phyloP scores from a whole-genome alignment of 2,797 vertebrate species.

The Pelobates cultripes region DNA sequence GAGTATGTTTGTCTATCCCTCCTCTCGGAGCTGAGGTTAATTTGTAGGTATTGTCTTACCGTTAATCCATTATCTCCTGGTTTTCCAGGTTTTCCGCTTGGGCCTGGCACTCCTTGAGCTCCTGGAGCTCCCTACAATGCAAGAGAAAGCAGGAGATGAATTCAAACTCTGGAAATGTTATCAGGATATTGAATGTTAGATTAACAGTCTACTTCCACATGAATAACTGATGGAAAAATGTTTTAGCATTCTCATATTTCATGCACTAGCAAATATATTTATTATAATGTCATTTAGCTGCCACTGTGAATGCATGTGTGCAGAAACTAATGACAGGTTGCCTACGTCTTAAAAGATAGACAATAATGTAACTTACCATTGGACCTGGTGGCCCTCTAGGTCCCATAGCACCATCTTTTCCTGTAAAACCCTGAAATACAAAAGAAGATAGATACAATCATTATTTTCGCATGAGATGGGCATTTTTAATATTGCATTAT shows the following conservation, averaged over 20 bases:
- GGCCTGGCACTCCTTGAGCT: constrained; percentile 84
- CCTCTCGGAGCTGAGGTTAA: not conserved
- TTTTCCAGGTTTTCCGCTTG: constrained; percentile 86
- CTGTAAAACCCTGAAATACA: constrained; percentile 84
- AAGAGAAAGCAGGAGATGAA: constrained; percentile 31
- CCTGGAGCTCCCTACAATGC: constrained; percentile 85
- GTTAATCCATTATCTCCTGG: constrained; percentile 82
- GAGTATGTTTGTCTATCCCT: not conserved
- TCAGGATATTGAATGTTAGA: constrained; percentile 28
- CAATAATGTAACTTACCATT: constrained; percentile 74
- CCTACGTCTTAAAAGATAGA: not conserved
- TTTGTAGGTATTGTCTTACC: constrained; percentile 73
- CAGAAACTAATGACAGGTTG: not conserved
- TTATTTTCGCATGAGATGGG: no score
- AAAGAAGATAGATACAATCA: not conserved
- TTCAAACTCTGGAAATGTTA: constrained; percentile 21
- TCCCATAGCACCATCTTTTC: constrained; percentile 89
- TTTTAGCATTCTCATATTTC: constrained; percentile 35
- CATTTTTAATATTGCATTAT: no score
- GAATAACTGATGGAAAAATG: constrained; percentile 21
- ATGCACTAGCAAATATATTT: constrained; percentile 12
- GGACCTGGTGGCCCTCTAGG: constrained; percentile 87
- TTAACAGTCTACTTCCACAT: constrained; percentile 25
- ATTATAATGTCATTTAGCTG: constrained; percentile 6
- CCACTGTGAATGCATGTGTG: constrained; percentile 11